Conservation (phyloP, 2,888 invertebrate species). For the Malachius bipustulatus region DNA sequence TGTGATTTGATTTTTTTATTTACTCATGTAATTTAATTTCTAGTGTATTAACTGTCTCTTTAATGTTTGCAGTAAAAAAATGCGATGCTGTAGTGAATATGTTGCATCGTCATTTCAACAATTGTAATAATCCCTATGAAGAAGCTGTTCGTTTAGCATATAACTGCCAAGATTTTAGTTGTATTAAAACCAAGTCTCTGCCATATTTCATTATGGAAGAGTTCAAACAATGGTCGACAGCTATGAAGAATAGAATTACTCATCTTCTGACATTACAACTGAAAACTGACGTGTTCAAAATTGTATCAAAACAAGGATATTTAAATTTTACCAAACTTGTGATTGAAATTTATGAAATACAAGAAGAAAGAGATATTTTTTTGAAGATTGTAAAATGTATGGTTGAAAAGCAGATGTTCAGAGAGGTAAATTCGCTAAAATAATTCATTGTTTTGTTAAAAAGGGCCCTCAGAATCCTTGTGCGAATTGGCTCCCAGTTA, state of each 20-base stretch:
- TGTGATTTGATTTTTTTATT: too few species aligned
- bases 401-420: conserved; percentile 47
- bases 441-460: too few species aligned
- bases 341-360: conserved; percentile 51
- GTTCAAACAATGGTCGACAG: conserved; percentile 42
- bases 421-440: conserved; percentile 44
- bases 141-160: conserved; percentile 46
- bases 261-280: conserved; percentile 42
- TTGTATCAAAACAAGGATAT: conserved; percentile 56
- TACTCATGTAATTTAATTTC: too few species aligned
- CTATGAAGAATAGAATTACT: conserved; percentile 34
- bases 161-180: conserved; percentile 50
- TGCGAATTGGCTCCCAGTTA: too few species aligned
- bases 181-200: conserved; percentile 49
- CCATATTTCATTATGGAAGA: conserved; percentile 52
- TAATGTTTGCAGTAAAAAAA: conserved; percentile 31
- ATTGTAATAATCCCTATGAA: conserved; percentile 45
- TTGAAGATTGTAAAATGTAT: conserved; percentile 48
- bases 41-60: too few species aligned
- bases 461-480: too few species aligned
- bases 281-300: conserved; percentile 61
- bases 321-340: conserved; percentile 50
- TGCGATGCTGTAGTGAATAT: conserved; percentile 32
- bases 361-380: conserved; percentile 48
- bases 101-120: conserved; percentile 30